These are phyloP conservation scores for Procavia capensis DNA, from an alignment of 2,113 vertebrate genomes.

Conservation along the genomic window DNA sequence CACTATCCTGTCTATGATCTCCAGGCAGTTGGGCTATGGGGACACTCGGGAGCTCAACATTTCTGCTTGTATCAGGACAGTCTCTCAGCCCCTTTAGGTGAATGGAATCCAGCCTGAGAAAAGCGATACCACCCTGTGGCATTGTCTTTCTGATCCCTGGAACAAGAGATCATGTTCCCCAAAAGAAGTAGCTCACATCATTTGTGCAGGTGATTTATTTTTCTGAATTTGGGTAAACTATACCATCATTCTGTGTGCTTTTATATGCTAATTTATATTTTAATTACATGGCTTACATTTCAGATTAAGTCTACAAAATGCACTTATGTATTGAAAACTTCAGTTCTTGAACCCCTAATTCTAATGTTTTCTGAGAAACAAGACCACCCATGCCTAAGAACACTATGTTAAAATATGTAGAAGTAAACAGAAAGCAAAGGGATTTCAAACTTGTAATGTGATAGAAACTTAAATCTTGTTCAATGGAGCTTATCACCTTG, in stretches of 20 bases:
- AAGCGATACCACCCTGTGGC: conserved; percentile 29
- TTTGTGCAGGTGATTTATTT: conserved; percentile 12
- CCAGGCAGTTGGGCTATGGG: conserved; percentile 53
- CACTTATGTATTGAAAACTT: neutral
- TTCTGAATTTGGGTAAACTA: neutral
- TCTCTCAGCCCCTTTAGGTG: neutral
- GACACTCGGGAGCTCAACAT: fast-evolving
- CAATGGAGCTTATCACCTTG: neutral
- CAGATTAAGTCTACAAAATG: neutral
- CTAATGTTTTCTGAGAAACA: neutral
- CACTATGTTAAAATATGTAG: neutral
- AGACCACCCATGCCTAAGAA: neutral
- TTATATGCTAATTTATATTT: neutral
- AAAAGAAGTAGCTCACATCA: neutral
- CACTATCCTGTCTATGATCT: neutral
- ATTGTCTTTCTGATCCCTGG: neutral
- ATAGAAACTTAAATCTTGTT: neutral
- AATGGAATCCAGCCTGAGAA: neutral
- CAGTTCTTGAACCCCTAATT: neutral
- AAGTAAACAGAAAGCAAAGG: neutral
- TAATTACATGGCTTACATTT: neutral
- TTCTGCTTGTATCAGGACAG: fast-evolving
- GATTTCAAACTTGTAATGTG: neutral
- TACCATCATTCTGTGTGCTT: neutral
- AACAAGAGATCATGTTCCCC: neutral